A percentile compares a stretch with the other conserved stretches of the same genome.
phyloP scores from a whole-genome alignment of 30 jellyfish, hydroid and myxozoan genomes.

The Aurelia aurita complex sp. Pacific region DNA sequence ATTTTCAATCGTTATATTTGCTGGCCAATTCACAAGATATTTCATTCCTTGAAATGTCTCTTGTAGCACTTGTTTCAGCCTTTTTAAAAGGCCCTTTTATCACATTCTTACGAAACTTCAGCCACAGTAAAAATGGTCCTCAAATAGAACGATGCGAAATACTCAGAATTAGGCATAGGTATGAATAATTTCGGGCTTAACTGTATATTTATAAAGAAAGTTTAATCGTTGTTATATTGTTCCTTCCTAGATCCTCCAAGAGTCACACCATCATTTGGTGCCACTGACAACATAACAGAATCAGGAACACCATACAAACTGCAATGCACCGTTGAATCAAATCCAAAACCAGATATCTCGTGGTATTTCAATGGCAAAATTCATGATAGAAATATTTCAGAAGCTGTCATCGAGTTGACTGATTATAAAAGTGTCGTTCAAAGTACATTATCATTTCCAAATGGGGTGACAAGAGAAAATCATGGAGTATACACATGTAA shows the following conservation, averaged over 20 bases:
- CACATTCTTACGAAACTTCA: too few relatives aligned
- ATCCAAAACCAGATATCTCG: slow-evolving; percentile 36
- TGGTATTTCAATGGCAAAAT: slow-evolving; percentile 36
- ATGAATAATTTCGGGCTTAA: too few relatives aligned
- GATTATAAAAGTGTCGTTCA: slow-evolving; percentile 19
- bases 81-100: too few relatives aligned
- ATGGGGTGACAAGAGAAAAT: slow-evolving; percentile 48
- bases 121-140: too few relatives aligned
- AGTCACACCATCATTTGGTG: slow-evolving; percentile 40
- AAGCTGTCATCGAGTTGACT: neutral
- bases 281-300: slow-evolving; percentile 45
- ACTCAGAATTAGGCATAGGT: too few relatives aligned
- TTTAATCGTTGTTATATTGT: neutral
- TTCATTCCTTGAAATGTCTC: too few relatives aligned
- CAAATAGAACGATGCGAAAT: too few relatives aligned
- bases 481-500: slow-evolving; percentile 66
- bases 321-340: slow-evolving; percentile 31
- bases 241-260: slow-evolving; percentile 49
- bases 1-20: too few relatives aligned
- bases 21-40: too few relatives aligned
- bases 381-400: slow-evolving; percentile 13
- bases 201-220: too few relatives aligned
- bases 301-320: slow-evolving; percentile 3
- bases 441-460: slow-evolving; percentile 45
- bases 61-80: too few relatives aligned